Evolutionary conservation across 2,113 vertebrate species (phyloP).

Genomic region (Coptodon rendalli): DNA sequence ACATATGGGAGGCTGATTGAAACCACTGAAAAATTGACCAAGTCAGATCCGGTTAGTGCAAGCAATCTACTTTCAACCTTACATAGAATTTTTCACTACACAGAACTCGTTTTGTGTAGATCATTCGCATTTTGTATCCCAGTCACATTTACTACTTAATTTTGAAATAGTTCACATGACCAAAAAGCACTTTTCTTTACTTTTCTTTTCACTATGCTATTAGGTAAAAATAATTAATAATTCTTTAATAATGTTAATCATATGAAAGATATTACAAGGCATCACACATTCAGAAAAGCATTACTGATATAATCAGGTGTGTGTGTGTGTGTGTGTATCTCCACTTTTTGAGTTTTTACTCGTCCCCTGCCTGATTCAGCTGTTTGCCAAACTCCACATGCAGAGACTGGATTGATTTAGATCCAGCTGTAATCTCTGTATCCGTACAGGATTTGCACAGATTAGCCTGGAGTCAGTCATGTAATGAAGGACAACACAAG

Average conservation of each 20-base stretch:
- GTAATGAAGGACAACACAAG: background rate
- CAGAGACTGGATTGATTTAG: conserved; percentile 19
- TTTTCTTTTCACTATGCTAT: background rate
- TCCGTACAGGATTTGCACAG: conserved; percentile 17
- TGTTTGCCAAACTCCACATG: background rate
- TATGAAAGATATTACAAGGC: background rate
- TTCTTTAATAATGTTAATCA: background rate
- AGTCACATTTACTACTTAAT: background rate
- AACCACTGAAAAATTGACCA: background rate
- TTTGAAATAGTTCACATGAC: background rate
- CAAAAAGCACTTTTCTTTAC: background rate
- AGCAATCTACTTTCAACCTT: background rate
- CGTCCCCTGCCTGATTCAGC: background rate
- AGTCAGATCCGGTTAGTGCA: background rate
- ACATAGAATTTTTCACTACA: background rate
- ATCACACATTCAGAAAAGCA: background rate
- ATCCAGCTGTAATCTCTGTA: conserved; percentile 27
- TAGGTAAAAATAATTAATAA: background rate
- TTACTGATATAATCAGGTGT: background rate
- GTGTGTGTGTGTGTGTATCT: background rate
- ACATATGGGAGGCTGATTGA: background rate
- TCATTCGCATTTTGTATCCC: background rate
- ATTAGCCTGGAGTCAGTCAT: background rate
- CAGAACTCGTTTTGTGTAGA: background rate
- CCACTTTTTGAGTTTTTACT: background rate